Conservation (phyloP, 1,140 invertebrate genomes). For the Drosophila fuyamai region DNA sequence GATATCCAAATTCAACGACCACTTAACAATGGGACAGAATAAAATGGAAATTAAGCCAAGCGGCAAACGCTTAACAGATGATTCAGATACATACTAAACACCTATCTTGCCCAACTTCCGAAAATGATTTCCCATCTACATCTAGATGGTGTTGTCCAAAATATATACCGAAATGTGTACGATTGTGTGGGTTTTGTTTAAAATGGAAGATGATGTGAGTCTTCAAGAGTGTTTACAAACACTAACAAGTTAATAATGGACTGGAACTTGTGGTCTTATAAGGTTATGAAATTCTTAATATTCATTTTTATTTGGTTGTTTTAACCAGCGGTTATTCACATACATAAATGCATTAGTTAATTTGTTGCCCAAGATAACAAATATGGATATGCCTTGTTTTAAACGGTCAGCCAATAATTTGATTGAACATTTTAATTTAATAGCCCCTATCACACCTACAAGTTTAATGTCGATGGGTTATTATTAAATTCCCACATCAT, state of each 20-base stretch:
- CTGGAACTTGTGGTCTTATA: background rate
- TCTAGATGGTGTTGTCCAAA: conserved; percentile 31
- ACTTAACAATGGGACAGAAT: conserved; percentile 50
- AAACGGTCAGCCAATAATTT: conserved; percentile 12
- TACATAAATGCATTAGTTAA: conserved; percentile 1
- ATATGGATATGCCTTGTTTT: conserved; percentile 6
- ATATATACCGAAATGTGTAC: background rate
- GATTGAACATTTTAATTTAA: conserved; percentile 24
- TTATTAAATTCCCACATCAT: conserved; percentile 56
- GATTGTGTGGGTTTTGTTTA: conserved; percentile 22
- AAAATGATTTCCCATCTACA: conserved; percentile 57
- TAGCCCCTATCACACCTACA: conserved; percentile 37
- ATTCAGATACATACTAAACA: conserved; percentile 43
- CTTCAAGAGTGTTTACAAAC: conserved; percentile 14
- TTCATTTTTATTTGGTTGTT: background rate
- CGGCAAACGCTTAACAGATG: conserved; percentile 39
- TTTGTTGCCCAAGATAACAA: background rate
- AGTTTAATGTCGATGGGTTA: conserved; percentile 3
- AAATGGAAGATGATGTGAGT: conserved; percentile 5
- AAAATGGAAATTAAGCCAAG: conserved; percentile 39
- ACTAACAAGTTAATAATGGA: conserved; percentile 17
- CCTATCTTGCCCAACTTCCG: conserved; percentile 67
- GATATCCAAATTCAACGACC: background rate
- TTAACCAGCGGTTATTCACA: background rate
- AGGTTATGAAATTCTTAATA: conserved; percentile 21